Percentiles rank a stretch among this genome's conserved stretches.
These are phyloP conservation scores for Magallana nippona DNA, from an alignment of 2,888 invertebrate genomes.

Conservation along the genomic window DNA sequence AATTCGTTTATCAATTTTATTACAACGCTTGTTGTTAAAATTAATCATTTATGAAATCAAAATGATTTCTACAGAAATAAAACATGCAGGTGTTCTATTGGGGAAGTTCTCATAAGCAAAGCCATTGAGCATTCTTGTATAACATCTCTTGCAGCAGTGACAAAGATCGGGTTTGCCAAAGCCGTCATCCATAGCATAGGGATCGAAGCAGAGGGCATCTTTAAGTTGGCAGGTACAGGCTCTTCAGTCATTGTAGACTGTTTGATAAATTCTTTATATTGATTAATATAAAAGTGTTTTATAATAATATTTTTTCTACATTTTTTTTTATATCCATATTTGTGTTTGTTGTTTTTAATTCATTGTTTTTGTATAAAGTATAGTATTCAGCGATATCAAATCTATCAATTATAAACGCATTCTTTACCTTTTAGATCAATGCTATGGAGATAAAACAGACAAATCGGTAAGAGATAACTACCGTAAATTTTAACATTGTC, in stretches of 20 bases:
- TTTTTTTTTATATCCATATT: neutral
- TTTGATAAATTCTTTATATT: no score
- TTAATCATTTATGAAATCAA: no score
- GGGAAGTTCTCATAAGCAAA: no score
- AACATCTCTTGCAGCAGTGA: neutral
- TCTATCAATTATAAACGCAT: neutral
- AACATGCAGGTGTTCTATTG: no score
- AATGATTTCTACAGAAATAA: no score
- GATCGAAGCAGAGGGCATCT: neutral
- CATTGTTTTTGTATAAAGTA: neutral
- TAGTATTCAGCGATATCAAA: neutral
- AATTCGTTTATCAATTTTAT: no score
- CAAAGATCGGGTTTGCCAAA: neutral
- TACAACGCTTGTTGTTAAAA: no score
- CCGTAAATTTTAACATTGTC: no score
- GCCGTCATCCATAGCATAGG: slow-evolving; percentile 5
- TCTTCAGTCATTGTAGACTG: neutral
- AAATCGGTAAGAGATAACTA: neutral
- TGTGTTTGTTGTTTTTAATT: no score
- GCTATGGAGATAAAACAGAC: neutral
- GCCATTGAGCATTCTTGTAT: neutral
- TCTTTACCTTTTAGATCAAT: neutral
- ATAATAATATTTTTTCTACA: neutral
- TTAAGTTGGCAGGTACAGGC: neutral
- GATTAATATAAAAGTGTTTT: no score